phyloP scores from a whole-genome alignment of 2,888 invertebrate species.

The Dynastes grantii region DNA sequence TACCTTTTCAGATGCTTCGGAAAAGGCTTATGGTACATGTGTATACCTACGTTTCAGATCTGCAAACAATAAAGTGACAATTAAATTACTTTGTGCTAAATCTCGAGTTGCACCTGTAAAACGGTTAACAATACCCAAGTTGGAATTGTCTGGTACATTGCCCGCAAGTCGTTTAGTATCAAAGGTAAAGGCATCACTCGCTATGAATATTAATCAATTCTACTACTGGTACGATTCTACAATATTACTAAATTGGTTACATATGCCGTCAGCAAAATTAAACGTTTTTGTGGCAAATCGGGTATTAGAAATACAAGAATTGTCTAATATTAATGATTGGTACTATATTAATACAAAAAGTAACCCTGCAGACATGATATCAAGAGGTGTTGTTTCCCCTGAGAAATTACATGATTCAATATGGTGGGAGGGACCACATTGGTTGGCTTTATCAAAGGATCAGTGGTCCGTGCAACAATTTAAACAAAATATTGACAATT shows the following conservation, averaged over 20 bases:
- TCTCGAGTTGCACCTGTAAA: slow-evolving; percentile 52
- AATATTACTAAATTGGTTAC: slow-evolving; percentile 37
- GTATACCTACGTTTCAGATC: not conserved
- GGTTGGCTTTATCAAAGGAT: too few relatives aligned
- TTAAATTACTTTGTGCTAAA: slow-evolving; percentile 52
- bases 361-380: not conserved
- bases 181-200: not conserved
- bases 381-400: too few relatives aligned
- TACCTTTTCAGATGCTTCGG: slow-evolving; percentile 6
- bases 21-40: slow-evolving; percentile 45
- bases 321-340: too few relatives aligned
- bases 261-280: not conserved
- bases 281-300: too few relatives aligned
- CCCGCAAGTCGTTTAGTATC: not conserved
- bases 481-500: not conserved
- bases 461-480: not conserved
- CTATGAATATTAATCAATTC: not conserved
- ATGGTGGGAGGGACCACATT: not conserved
- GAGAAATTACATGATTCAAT: too few relatives aligned
- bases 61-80: slow-evolving; percentile 21
- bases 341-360: not conserved
- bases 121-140: slow-evolving; percentile 48
- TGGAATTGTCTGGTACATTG: slow-evolving; percentile 53
- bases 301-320: not conserved
- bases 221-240: slow-evolving; percentile 44